These are phyloP conservation scores for Etheostoma nigrum DNA, from an alignment of 2,797 vertebrate species.

Conservation along the genomic window DNA sequence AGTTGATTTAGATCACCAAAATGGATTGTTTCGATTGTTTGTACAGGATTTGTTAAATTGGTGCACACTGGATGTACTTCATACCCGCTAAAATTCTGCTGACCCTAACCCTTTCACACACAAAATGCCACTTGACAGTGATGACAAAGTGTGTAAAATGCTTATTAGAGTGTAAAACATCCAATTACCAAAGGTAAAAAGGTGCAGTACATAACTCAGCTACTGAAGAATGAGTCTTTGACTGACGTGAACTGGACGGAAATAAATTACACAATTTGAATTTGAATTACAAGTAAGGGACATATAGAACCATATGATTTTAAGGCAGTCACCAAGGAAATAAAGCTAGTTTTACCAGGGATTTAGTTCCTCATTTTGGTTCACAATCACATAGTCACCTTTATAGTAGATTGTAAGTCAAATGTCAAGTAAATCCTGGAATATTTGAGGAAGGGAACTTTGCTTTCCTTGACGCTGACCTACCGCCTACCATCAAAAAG, in stretches of 20 bases:
- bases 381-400: background rate
- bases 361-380: background rate
- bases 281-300: background rate
- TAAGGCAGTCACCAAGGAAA: too few relatives aligned
- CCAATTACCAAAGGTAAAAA: constrained; percentile 12
- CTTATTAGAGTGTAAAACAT: constrained; percentile 14
- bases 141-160: background rate
- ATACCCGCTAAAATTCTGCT: background rate
- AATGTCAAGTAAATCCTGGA: background rate
- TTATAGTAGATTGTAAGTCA: background rate
- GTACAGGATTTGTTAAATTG: background rate
- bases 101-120: too few relatives aligned
- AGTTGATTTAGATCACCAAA: background rate
- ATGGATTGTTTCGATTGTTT: constrained; percentile 8
- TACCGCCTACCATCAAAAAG: constrained; percentile 88
- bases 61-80: background rate
- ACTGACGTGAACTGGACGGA: background rate
- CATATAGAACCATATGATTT: background rate
- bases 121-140: background rate
- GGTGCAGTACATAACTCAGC: background rate
- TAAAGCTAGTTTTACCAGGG: too few relatives aligned
- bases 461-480: constrained; percentile 86
- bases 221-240: constrained; percentile 29
- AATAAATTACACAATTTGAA: too few relatives aligned
- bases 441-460: background rate